Evolutionary conservation across 37 sponge, comb jelly and placozoan species (phyloP), one percentile per base, ranked within the genome.

Genomic region (Dysidea cf. avara): DNA sequence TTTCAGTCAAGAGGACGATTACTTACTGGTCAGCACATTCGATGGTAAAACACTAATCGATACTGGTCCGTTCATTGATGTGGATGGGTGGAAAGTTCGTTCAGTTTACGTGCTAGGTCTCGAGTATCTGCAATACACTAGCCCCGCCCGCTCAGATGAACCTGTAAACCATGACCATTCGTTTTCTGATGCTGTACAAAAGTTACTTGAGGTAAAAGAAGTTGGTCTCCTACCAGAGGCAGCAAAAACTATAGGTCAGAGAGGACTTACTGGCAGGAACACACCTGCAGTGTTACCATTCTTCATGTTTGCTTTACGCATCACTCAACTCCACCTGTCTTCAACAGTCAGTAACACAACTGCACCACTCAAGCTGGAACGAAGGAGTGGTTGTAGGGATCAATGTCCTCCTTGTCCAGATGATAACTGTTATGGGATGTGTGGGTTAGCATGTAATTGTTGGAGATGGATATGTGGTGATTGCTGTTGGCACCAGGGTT

Each of bases 381-480:
- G 46, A 43, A n/a, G n/a, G n/a, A 9, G 7, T 29, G 59, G 22
- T 17, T 43, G 46, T 43, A 43, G 72, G 16, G 53, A 64, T 24
- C 43, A 72, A 3, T 87, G 88, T 22, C 88, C 88, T 32, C 88
- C 88, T 5, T 87, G 88, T 49, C 67, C 58, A 21, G 85, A 88
- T 25, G 55, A 88, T 3, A 63, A 59, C 22, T 93, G 94, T 36
- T 68, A 88, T 3, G 89, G 94, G 20, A 53, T 93, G 79, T 93
- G 94, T 38, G 94, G 94, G 5, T 47, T 46, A 22, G 48, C 53
- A 13, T 93, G 94, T 73, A 54, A 24, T 7, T 94, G 94, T 47
- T 94, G 94, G 94, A 70, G 69, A 55, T 89, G 83, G 76, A 81
- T 89, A 26, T 94, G 94, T 76, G 87, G 87, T 13, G 90, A 94